A percentile compares a stretch with the other conserved stretches of the same genome.
phyloP scores from a whole-genome alignment of 2,888 invertebrate species.

The Phengaris alcon region DNA sequence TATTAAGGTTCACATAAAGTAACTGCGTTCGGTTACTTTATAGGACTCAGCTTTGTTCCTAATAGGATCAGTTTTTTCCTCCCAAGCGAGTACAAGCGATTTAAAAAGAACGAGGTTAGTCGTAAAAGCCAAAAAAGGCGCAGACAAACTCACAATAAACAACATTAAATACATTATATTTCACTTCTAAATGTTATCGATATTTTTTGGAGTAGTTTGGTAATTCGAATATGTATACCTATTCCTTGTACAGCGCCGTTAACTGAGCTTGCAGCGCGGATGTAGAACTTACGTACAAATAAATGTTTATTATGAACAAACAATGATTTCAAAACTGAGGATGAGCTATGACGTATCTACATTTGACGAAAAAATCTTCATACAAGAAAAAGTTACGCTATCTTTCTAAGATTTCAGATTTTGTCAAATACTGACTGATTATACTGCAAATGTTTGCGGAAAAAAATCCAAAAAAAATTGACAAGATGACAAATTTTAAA shows the following conservation, averaged over 20 bases:
- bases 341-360: too few relatives aligned
- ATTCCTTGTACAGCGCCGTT: background rate
- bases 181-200: background rate
- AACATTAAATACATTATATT: background rate
- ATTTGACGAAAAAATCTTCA: too few relatives aligned
- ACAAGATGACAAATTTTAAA: too few relatives aligned
- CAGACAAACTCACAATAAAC: constrained; percentile 14
- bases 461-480: too few relatives aligned
- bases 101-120: constrained; percentile 17
- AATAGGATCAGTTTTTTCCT: constrained; percentile 5
- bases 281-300: background rate
- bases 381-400: too few relatives aligned
- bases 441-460: too few relatives aligned
- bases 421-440: too few relatives aligned
- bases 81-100: background rate
- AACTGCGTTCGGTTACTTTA: too few relatives aligned
- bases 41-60: background rate
- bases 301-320: too few relatives aligned
- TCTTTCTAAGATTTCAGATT: too few relatives aligned
- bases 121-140: constrained; percentile 14
- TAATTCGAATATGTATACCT: background rate
- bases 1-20: background rate
- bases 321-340: too few relatives aligned
- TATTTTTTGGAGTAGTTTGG: background rate
- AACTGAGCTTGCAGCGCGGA: background rate